These are phyloP conservation scores for Charadrius vociferus DNA, from an alignment of 2,113 vertebrate species.

Conservation along the genomic window DNA sequence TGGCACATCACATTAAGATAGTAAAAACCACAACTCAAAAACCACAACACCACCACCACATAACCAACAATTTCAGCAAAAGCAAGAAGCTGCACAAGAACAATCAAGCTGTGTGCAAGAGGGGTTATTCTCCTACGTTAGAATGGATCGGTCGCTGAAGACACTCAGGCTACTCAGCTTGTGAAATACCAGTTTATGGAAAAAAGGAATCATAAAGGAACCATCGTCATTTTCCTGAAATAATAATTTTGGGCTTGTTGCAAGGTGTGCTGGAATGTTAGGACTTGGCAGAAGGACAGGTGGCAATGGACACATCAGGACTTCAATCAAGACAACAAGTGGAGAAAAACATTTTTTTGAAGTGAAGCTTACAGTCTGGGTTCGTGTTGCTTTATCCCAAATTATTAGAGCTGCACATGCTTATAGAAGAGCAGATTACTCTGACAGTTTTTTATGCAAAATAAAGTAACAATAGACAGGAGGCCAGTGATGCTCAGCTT, in stretches of 20 bases:
- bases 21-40: not conserved
- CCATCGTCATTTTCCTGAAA: not conserved
- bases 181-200: not conserved
- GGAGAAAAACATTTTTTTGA: not conserved
- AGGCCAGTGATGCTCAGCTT: not conserved
- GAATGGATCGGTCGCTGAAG: not conserved
- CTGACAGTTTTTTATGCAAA: not conserved
- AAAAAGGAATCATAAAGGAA: constrained; percentile 27
- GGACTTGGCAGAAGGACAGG: not conserved
- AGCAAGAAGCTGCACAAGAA: not conserved
- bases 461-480: not conserved
- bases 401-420: not conserved
- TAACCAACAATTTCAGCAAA: not conserved
- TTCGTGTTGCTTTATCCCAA: not conserved
- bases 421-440: not conserved
- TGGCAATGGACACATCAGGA: not conserved
- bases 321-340: not conserved
- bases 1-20: not conserved
- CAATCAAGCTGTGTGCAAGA: not conserved
- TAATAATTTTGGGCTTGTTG: constrained; percentile 34
- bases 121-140: not conserved
- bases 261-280: constrained; percentile 31
- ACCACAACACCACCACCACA: fast-evolving
- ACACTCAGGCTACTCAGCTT: not conserved
- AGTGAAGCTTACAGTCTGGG: not conserved